Evolutionary conservation across 2,113 vertebrate genomes (phyloP).

Genomic region (Solea solea): DNA sequence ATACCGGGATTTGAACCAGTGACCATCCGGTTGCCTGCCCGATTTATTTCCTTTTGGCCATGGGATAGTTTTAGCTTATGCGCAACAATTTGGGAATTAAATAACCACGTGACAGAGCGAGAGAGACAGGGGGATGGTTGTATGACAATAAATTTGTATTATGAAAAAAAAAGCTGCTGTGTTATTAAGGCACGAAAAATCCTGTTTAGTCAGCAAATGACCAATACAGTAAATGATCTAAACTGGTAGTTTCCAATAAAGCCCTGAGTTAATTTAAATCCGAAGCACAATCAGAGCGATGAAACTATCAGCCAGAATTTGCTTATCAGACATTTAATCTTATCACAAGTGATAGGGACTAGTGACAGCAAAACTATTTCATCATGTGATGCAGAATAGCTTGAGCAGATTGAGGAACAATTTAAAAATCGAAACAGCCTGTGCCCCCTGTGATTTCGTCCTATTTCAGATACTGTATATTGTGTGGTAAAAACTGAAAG

Average conservation of each 20-base stretch:
- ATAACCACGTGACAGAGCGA: too few species aligned
- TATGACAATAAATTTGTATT: too few species aligned
- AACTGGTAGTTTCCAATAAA: neutral
- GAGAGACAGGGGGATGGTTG: too few species aligned
- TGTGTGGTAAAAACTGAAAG: too few species aligned
- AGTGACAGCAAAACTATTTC: neutral
- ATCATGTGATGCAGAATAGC: neutral
- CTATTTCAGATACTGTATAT: neutral
- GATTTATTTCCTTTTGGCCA: too few species aligned
- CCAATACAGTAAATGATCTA: conserved; percentile 16
- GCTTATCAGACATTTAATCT: neutral
- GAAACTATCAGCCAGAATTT: neutral
- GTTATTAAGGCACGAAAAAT: neutral
- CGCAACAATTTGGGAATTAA: too few species aligned
- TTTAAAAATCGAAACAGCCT: too few species aligned
- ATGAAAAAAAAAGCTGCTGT: too few species aligned
- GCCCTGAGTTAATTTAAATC: neutral
- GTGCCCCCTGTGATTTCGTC: neutral
- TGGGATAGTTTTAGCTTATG: too few species aligned
- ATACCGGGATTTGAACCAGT: too few species aligned
- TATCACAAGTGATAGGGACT: neutral
- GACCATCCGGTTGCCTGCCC: too few species aligned
- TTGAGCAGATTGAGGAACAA: too few species aligned
- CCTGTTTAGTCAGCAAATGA: conserved; percentile 60
- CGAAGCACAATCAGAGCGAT: neutral